phyloP scores from a whole-genome alignment of 37 sponge, comb jelly and placozoan genomes.

The Crambe crambe region DNA sequence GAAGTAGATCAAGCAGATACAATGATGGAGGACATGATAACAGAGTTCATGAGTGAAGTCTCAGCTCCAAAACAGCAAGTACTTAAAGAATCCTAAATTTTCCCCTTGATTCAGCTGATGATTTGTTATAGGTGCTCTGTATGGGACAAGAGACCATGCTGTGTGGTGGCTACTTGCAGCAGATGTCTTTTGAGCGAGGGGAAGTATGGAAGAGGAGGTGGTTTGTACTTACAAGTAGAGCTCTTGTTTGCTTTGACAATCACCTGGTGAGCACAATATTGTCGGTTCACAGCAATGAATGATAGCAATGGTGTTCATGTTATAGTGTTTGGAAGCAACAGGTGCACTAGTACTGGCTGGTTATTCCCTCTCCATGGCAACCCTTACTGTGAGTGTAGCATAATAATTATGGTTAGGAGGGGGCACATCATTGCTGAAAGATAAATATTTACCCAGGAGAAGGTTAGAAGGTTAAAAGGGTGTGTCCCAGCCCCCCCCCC shows the following conservation, averaged over 20 bases:
- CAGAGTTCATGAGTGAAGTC: slow-evolving; percentile 3
- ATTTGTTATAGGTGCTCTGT: not conserved
- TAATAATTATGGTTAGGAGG: not conserved
- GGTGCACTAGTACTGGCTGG: slow-evolving; percentile 50
- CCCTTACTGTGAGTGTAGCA: not conserved
- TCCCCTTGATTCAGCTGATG: not conserved
- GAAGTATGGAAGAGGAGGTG: slow-evolving; percentile 44
- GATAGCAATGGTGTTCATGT: not conserved
- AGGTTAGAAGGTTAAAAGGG: too few relatives aligned
- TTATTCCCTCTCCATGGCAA: slow-evolving; percentile 26
- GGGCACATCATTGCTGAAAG: too few relatives aligned
- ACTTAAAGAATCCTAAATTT: not conserved
- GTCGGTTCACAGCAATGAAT: too few relatives aligned
- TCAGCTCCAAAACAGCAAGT: not conserved
- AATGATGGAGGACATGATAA: slow-evolving; percentile 4
- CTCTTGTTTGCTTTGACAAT: slow-evolving; percentile 49
- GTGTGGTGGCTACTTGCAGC: slow-evolving; percentile 42
- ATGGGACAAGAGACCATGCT: slow-evolving; percentile 9
- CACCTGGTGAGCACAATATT: slow-evolving; percentile 27
- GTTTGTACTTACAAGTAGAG: slow-evolving; percentile 51
- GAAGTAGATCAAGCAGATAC: not conserved
- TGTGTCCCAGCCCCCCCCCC: too few relatives aligned
- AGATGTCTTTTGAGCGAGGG: slow-evolving; percentile 13
- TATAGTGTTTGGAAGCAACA: slow-evolving; percentile 14
- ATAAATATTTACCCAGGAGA: too few relatives aligned